Percentiles rank a stretch among this genome's conserved stretches.
Conservation (phyloP, 1,140 invertebrate genomes). For the Cotesia vestalis region DNA sequence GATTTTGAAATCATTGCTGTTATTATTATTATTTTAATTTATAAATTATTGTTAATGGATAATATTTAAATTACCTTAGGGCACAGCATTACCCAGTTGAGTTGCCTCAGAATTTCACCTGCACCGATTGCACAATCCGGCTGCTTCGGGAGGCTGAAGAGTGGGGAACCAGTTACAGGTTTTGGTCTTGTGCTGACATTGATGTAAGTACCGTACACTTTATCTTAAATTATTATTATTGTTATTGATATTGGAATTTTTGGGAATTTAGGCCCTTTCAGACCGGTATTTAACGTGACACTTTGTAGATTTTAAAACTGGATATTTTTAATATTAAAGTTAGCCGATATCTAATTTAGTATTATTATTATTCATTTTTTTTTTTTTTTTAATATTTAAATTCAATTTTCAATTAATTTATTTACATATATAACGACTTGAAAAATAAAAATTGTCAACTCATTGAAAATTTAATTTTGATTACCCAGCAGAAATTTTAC, state of each 20-base stretch:
- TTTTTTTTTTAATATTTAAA: too few species aligned
- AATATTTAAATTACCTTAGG: slow-evolving; percentile 63
- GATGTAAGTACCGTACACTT: slow-evolving; percentile 72
- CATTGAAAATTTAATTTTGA: too few species aligned
- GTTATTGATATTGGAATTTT: background rate
- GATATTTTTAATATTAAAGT: too few species aligned
- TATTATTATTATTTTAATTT: slow-evolving; percentile 22
- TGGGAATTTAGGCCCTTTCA: too few species aligned
- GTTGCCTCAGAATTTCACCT: slow-evolving; percentile 83
- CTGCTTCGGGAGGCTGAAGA: slow-evolving; percentile 88
- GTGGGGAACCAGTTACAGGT: slow-evolving; percentile 85
- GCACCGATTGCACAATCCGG: slow-evolving; percentile 88
- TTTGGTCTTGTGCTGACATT: slow-evolving; percentile 96
- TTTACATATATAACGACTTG: too few species aligned
- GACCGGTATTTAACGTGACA: too few species aligned
- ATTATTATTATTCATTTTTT: too few species aligned
- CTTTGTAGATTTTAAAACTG: too few species aligned
- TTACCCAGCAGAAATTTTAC: too few species aligned
- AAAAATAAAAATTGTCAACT: too few species aligned
- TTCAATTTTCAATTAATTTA: too few species aligned
- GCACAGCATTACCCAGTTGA: slow-evolving; percentile 82
- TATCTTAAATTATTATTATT: background rate
- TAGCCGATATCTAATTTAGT: too few species aligned
- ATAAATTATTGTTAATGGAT: slow-evolving; percentile 1
- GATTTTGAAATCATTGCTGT: slow-evolving; percentile 43